Percentiles rank a stretch among this genome's conserved stretches.
Conservation (phyloP, 2,888 invertebrate species). For the Diploptera punctata region DNA sequence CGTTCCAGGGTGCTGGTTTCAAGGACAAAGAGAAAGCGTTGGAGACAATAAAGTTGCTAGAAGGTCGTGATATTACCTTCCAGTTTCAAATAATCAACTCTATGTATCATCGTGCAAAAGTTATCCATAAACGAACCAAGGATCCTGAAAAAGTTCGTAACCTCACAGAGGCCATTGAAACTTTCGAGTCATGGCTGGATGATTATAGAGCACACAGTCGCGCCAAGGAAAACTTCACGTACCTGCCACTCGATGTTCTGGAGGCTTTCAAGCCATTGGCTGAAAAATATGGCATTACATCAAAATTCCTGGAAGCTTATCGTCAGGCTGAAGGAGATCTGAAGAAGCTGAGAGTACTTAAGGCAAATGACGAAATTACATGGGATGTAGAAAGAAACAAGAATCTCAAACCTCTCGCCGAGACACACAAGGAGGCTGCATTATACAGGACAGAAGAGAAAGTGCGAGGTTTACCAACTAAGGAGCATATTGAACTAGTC, state of each 20-base stretch:
- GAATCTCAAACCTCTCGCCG: conserved; percentile 56
- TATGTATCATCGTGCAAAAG: conserved; percentile 50
- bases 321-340: conserved; percentile 70
- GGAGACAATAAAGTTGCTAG: conserved; percentile 67
- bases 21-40: conserved; percentile 78
- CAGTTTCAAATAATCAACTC: conserved; percentile 63
- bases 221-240: conserved; percentile 72
- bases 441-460: conserved; percentile 65
- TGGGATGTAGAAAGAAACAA: conserved; percentile 80
- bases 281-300: conserved; percentile 53
- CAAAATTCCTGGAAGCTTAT: conserved; percentile 58
- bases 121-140: conserved; percentile 66
- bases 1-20: conserved; percentile 77
- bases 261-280: conserved; percentile 62
- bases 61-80: conserved; percentile 79
- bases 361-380: conserved; percentile 60
- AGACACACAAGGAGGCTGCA: conserved; percentile 57
- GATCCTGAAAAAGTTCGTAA: conserved; percentile 77
- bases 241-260: conserved; percentile 67
- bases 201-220: conserved; percentile 73
- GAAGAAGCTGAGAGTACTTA: conserved; percentile 69
- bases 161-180: conserved; percentile 73
- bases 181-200: conserved; percentile 75
- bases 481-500: conserved; percentile 70
- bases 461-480: conserved; percentile 70